Evolutionary conservation across 2,113 vertebrate genomes (phyloP).

Genomic region (Aviceda subcristata): DNA sequence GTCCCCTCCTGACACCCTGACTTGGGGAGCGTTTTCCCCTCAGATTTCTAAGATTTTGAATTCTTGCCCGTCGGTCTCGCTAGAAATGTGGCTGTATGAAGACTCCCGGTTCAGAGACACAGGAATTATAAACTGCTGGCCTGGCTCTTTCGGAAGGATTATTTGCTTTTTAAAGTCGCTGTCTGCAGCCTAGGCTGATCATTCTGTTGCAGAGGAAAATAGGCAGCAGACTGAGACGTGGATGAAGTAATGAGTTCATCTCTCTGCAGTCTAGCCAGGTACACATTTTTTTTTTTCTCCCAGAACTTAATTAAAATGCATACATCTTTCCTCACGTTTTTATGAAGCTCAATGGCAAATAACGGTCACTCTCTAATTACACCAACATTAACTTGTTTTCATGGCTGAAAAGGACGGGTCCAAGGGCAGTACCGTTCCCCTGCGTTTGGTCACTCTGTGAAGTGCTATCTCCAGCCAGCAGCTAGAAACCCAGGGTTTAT

Average conservation of each 20-base stretch:
- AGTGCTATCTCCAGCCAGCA: neutral
- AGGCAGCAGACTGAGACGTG: neutral
- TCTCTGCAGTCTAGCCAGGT: constrained; percentile 15
- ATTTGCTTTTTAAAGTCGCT: neutral
- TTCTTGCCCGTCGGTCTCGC: neutral
- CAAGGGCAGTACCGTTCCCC: neutral
- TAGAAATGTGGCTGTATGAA: neutral
- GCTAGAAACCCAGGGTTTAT: neutral
- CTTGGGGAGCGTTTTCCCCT: neutral
- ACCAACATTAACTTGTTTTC: neutral
- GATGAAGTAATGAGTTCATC: constrained; percentile 2
- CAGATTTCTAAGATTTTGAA: neutral
- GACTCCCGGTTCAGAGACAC: neutral
- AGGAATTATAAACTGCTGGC: neutral
- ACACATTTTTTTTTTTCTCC: neutral
- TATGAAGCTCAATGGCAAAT: neutral
- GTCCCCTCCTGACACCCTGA: accelerated
- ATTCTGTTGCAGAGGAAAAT: constrained; percentile 9
- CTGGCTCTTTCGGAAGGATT: neutral
- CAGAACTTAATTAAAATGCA: neutral
- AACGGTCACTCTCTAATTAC: neutral
- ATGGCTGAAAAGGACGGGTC: neutral
- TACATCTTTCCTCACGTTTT: constrained; percentile 10
- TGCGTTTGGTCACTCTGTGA: neutral
- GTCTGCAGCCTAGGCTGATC: constrained; percentile 13